These are phyloP conservation scores for Myopa tessellatipennis DNA, from an alignment of 2,888 invertebrate species.

Conservation along the genomic window DNA sequence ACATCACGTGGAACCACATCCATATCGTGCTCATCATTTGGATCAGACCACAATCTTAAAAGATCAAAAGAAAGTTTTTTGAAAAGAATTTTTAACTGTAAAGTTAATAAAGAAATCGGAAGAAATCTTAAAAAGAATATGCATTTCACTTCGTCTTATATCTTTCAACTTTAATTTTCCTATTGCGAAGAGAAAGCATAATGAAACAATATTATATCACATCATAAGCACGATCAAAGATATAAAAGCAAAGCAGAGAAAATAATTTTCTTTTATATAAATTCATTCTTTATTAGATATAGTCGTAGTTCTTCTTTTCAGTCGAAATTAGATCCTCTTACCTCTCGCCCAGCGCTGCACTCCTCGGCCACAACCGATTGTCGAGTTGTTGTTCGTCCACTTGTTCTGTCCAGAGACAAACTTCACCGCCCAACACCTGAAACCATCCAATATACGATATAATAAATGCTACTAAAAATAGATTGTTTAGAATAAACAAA, in stretches of 20 bases:
- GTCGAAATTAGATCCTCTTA: slow-evolving; percentile 41
- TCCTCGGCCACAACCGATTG: slow-evolving; percentile 84
- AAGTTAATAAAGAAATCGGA: too few species aligned
- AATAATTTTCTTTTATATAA: neutral
- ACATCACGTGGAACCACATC: slow-evolving; percentile 65
- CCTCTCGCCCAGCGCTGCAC: slow-evolving; percentile 84
- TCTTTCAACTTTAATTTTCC: too few species aligned
- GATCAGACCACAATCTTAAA: slow-evolving; percentile 66
- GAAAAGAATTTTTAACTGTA: neutral
- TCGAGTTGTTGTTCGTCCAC: slow-evolving; percentile 79
- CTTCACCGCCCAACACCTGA: slow-evolving; percentile 77
- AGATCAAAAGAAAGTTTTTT: neutral
- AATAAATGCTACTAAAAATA: neutral
- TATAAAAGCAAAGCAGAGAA: too few species aligned
- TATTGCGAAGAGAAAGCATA: too few species aligned
- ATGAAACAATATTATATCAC: neutral
- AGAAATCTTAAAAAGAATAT: too few species aligned
- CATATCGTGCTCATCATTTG: slow-evolving; percentile 66
- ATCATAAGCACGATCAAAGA: too few species aligned
- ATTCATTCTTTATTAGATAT: neutral
- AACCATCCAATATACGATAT: neutral
- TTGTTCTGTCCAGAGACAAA: slow-evolving; percentile 88
- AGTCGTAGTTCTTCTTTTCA: neutral
- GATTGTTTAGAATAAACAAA: neutral
- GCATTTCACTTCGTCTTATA: too few species aligned